Conservation (phyloP, 2,797 vertebrate species). For the Acipenser ruthenus region DNA sequence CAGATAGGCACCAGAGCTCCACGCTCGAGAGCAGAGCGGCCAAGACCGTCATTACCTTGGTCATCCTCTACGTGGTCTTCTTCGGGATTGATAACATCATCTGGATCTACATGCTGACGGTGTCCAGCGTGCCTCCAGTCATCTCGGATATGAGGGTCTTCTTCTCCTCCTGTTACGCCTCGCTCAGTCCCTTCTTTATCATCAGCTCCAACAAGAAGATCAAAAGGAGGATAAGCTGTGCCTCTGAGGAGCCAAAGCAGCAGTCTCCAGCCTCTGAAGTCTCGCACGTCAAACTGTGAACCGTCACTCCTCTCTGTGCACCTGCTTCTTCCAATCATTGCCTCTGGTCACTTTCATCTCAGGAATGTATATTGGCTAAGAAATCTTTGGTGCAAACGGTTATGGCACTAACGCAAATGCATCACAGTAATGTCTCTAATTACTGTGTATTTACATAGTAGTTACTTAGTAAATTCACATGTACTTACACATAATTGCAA, state of each 20-base stretch:
- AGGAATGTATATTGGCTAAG: too few species aligned
- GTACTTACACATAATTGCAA: too few species aligned
- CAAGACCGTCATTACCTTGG: conserved; percentile 59
- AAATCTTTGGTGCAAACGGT: too few species aligned
- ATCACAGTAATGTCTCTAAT: too few species aligned
- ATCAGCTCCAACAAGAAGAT: conserved; percentile 70
- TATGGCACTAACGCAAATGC: too few species aligned
- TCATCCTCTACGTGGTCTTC: conserved; percentile 61
- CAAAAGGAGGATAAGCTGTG: conserved; percentile 56
- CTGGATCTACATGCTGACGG: conserved; percentile 73
- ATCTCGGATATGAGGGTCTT: conserved; percentile 68
- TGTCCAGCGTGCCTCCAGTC: conserved; percentile 56
- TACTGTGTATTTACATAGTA: too few species aligned
- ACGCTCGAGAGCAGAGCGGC: conserved; percentile 56
- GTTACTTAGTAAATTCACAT: too few species aligned
- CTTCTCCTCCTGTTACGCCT: conserved; percentile 66
- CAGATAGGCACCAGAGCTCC: conserved; percentile 33
- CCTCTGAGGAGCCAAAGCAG: conserved; percentile 33
- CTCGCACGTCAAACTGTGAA: conserved; percentile 3
- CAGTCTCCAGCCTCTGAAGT: conserved; percentile 31
- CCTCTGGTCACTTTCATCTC: too few species aligned
- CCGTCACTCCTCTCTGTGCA: too few species aligned
- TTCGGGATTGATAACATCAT: conserved; percentile 71
- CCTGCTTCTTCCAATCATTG: too few species aligned
- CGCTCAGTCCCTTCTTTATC: conserved; percentile 62